These are phyloP conservation scores for Hylaea fasciaria DNA, from an alignment of 2,888 invertebrate genomes.

Conservation along the genomic window DNA sequence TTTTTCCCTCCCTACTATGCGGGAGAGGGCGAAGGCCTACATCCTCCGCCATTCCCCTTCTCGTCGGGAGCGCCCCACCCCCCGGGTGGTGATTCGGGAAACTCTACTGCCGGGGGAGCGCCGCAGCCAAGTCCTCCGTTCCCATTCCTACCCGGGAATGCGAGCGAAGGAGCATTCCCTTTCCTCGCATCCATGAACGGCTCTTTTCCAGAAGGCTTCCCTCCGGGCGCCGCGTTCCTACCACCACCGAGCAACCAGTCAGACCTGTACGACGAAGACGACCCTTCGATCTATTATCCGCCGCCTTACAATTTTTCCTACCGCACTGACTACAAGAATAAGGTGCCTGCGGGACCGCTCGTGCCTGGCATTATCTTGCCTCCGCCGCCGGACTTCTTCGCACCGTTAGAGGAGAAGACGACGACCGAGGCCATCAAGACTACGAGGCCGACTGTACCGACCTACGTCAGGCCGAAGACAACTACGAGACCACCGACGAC, in stretches of 20 bases:
- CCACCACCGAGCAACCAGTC: constrained; percentile 90
- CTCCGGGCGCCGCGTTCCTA: constrained; percentile 85
- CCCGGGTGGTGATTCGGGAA: constrained; percentile 86
- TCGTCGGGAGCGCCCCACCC: constrained; percentile 83
- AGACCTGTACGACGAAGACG: constrained; percentile 94
- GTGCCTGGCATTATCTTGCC: constrained; percentile 95
- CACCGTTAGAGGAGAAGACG: constrained; percentile 85
- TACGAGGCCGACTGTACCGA: constrained; percentile 55
- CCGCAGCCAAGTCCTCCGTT: constrained; percentile 86
- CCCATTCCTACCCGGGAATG: constrained; percentile 86
- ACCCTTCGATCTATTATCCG: constrained; percentile 95
- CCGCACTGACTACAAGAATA: constrained; percentile 90
- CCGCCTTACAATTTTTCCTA: constrained; percentile 96
- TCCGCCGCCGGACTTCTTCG: constrained; percentile 95
- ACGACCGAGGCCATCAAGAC: constrained; percentile 65
- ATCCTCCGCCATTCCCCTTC: constrained; percentile 85
- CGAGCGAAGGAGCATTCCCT: constrained; percentile 83
- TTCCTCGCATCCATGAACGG: constrained; percentile 84
- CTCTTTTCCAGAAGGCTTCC: constrained; percentile 84
- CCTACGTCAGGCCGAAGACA: constrained; percentile 66
- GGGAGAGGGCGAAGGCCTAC: constrained; percentile 85
- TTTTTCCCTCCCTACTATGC: constrained; percentile 87
- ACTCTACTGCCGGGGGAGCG: constrained; percentile 88
- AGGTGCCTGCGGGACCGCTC: constrained; percentile 92
- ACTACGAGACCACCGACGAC: constrained; percentile 67